Percentiles rank a stretch among this genome's conserved stretches.
Conservation (phyloP, 1,140 invertebrate species). For the Chironomus striatipennis region DNA sequence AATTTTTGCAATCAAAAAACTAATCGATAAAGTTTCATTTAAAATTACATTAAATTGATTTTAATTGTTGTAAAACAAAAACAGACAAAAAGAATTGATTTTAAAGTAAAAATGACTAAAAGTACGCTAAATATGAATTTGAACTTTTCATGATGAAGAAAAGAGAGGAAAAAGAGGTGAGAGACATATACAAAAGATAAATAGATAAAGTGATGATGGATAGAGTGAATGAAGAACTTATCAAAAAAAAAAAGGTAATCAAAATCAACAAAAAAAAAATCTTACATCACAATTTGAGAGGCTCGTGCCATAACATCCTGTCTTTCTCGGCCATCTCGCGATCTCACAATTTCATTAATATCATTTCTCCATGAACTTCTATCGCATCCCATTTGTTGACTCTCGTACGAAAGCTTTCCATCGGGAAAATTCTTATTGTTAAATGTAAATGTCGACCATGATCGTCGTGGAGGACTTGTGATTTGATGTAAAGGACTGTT, state of each 20-base stretch:
- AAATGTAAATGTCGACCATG: constrained; percentile 26
- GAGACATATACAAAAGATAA: too few species aligned
- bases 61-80: too few species aligned
- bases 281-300: constrained; percentile 74
- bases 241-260: constrained; percentile 18
- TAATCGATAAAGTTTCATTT: too few species aligned
- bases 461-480: constrained; percentile 19
- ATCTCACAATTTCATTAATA: neutral
- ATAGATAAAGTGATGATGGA: constrained; percentile 5
- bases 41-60: too few species aligned
- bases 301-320: constrained; percentile 60
- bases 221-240: constrained; percentile 1
- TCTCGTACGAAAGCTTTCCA: constrained; percentile 26
- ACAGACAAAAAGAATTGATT: too few species aligned
- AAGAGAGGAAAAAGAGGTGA: too few species aligned
- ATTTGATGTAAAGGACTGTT: constrained; percentile 3
- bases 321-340: constrained; percentile 7
- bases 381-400: constrained; percentile 6
- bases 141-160: too few species aligned
- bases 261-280: constrained; percentile 21
- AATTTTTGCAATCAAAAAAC: too few species aligned
- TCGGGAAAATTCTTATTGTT: constrained; percentile 28
- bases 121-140: too few species aligned
- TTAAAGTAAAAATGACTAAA: too few species aligned
- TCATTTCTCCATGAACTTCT: constrained; percentile 23